phyloP scores from a whole-genome alignment of 2,888 invertebrate genomes.

The Baronia brevicornis region DNA sequence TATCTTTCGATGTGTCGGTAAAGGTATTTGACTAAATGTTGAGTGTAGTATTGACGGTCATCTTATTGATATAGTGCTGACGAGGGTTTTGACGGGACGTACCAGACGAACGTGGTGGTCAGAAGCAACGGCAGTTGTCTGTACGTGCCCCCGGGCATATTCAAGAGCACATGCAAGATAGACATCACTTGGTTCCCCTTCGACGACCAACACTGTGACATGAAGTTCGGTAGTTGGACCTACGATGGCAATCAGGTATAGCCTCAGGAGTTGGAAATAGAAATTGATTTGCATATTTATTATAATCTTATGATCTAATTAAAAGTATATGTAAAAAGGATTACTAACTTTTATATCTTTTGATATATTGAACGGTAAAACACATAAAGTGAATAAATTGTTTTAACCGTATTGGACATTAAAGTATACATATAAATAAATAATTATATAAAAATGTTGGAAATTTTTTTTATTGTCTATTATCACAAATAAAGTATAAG shows the following conservation, averaged over 20 bases:
- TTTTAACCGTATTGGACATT: no score
- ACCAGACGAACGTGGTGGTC: conserved; percentile 99
- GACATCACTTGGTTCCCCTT: conserved; percentile 99
- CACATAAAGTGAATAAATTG: no score
- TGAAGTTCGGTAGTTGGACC: conserved; percentile 99
- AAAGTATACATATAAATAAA: conserved; percentile 4
- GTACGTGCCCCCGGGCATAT: conserved; percentile 99
- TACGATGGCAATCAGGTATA: conserved; percentile 97
- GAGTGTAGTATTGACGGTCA: conserved; percentile 28
- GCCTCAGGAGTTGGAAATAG: no score
- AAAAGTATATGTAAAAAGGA: no score
- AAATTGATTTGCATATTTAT: no score
- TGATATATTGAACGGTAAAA: no score
- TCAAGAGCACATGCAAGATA: conserved; percentile 99
- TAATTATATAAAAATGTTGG: conserved; percentile 3
- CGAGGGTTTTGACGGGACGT: conserved; percentile 99
- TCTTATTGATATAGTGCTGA: conserved; percentile 88
- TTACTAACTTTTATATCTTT: no score
- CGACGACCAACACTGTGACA: conserved; percentile 99
- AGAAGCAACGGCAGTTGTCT: conserved; percentile 98
- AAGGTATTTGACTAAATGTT: conserved; percentile 2
- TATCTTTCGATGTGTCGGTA: not conserved
- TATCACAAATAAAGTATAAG: no score
- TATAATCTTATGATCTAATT: no score
- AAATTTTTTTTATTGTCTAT: no score